phyloP scores from a whole-genome alignment of 2,113 vertebrate species.

The Himantopus leucocephalus region DNA sequence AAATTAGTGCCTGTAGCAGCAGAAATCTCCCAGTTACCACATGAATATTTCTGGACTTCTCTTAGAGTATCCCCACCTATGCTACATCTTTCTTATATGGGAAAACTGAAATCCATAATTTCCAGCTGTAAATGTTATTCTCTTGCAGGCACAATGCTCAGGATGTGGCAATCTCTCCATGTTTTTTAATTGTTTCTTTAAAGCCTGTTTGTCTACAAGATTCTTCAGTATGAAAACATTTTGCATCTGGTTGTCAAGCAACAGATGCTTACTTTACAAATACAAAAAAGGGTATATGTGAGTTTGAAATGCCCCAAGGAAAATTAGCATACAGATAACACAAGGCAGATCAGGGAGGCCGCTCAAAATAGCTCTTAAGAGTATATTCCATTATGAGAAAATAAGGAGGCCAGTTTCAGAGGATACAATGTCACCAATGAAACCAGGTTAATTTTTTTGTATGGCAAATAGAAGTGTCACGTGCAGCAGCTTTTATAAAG shows the following conservation, averaged over 20 bases:
- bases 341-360: background rate
- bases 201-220: conserved; percentile 10
- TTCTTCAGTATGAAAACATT: conserved; percentile 30
- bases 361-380: background rate
- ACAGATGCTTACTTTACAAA: conserved; percentile 26
- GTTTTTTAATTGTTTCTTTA: conserved; percentile 7
- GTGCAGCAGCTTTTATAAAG: background rate
- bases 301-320: conserved; percentile 15
- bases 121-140: background rate
- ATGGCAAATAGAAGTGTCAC: background rate
- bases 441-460: background rate
- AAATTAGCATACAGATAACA: conserved; percentile 5
- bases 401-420: background rate
- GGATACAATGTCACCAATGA: background rate
- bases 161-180: background rate
- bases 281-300: background rate
- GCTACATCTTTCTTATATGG: background rate
- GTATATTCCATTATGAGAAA: background rate
- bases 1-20: background rate
- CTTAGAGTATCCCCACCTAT: background rate
- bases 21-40: background rate
- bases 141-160: background rate
- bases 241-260: conserved; percentile 27
- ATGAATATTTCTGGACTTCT: background rate
- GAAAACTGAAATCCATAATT: background rate